Evolutionary conservation across 1,140 invertebrate species (phyloP).

Genomic region (Lordiphosa clarofinis): DNA sequence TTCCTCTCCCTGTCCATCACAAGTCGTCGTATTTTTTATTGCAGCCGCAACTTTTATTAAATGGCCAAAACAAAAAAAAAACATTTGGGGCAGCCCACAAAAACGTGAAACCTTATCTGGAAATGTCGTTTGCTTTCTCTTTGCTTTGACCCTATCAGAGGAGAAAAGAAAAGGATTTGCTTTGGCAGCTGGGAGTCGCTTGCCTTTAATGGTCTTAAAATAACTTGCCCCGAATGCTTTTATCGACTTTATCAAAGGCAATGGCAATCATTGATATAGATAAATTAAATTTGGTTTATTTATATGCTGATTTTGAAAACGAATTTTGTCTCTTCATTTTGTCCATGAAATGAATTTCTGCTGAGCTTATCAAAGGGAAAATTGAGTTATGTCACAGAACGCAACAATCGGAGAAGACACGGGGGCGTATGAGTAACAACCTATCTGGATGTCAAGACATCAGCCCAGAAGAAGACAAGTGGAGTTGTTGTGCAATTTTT

Average conservation of each 20-base stretch:
- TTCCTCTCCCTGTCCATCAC: conserved; percentile 12
- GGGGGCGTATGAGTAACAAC: conserved; percentile 47
- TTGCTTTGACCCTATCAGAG: conserved; percentile 17
- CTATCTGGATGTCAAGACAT: conserved; percentile 42
- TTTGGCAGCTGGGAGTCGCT: conserved; percentile 20
- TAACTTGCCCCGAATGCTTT: conserved; percentile 59
- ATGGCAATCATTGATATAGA: conserved; percentile 65
- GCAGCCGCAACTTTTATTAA: conserved; percentile 75
- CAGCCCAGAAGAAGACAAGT: too few species aligned
- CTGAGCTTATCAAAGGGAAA: conserved; percentile 47
- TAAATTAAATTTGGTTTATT: conserved; percentile 71
- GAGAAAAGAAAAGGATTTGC: conserved; percentile 49
- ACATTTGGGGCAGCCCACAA: conserved; percentile 27
- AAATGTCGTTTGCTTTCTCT: conserved; percentile 57
- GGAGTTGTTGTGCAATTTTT: too few species aligned
- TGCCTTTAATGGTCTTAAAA: conserved; percentile 66
- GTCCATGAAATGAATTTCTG: conserved; percentile 24
- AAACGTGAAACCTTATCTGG: conserved; percentile 61
- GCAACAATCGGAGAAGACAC: conserved; percentile 24
- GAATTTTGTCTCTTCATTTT: conserved; percentile 27
- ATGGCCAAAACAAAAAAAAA: conserved; percentile 37
- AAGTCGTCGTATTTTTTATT: conserved; percentile 47
- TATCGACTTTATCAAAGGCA: conserved; percentile 67
- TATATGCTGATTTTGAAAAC: conserved; percentile 54
- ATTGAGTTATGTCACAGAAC: conserved; percentile 57